Evolutionary conservation across 2,797 vertebrate species (phyloP).

Genomic region (Decapterus maruadsi): DNA sequence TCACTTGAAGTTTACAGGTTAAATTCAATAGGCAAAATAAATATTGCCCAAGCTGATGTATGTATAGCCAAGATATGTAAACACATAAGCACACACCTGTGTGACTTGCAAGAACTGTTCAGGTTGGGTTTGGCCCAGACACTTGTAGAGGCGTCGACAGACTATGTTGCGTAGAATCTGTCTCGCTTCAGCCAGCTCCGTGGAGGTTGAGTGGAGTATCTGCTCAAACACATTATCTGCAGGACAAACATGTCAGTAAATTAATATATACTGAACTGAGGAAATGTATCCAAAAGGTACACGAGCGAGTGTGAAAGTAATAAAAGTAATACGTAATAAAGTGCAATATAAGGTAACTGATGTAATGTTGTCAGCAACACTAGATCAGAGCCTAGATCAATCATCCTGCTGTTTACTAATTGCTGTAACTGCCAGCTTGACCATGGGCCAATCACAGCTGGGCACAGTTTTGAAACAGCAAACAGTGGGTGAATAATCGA

Average conservation of each 20-base stretch:
- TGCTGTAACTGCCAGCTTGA: background rate
- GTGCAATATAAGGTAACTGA: background rate
- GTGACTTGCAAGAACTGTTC: constrained; percentile 45
- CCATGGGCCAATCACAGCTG: background rate
- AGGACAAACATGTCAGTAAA: constrained; percentile 31
- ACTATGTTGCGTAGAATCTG: constrained; percentile 89
- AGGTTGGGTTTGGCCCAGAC: constrained; percentile 90
- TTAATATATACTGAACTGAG: background rate
- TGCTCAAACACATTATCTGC: constrained; percentile 92
- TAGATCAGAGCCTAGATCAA: background rate
- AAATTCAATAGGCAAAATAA: background rate
- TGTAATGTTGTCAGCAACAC: background rate
- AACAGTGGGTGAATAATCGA: background rate
- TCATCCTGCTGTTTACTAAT: background rate
- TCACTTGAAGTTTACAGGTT: background rate
- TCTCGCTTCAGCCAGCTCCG: constrained; percentile 84
- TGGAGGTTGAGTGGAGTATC: constrained; percentile 89
- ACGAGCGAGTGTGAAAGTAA: background rate
- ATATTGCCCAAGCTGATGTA: background rate
- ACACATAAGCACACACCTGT: constrained; percentile 79
- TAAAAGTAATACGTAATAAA: background rate
- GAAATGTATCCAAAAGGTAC: background rate
- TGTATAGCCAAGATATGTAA: background rate
- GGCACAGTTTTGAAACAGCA: background rate
- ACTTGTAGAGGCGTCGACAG: constrained; percentile 91